Percentiles rank a stretch among this genome's conserved stretches.
These are phyloP conservation scores for Zoanthus sociatus DNA, from an alignment of 92 coral and sea anemone species.

Conservation along the genomic window DNA sequence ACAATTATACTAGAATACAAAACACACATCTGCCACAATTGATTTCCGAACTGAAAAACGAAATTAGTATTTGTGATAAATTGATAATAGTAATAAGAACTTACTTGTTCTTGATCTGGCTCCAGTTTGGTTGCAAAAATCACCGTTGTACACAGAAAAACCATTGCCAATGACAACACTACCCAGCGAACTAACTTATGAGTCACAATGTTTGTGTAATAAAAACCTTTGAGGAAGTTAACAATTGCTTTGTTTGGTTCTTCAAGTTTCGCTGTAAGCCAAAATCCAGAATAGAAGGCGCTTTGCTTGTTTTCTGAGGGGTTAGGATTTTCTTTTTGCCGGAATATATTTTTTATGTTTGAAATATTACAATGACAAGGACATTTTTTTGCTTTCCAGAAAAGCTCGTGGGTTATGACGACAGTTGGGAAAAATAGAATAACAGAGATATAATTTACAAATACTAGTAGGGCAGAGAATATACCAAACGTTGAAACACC, in stretches of 20 bases:
- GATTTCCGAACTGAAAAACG: not conserved
- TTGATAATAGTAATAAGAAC: not conserved
- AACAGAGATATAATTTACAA: slow-evolving; percentile 90
- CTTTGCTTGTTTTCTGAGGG: slow-evolving; percentile 54
- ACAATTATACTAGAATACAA: not conserved
- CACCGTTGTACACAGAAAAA: slow-evolving; percentile 71
- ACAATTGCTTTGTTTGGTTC: slow-evolving; percentile 76
- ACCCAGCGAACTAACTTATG: slow-evolving; percentile 93
- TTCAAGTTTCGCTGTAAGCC: slow-evolving; percentile 55
- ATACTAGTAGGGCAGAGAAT: slow-evolving; percentile 91
- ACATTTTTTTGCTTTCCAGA: slow-evolving; percentile 80
- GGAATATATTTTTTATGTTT: slow-evolving; percentile 39
- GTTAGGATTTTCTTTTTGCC: slow-evolving; percentile 49
- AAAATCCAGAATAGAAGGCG: slow-evolving; percentile 11
- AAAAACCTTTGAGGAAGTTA: slow-evolving; percentile 75
- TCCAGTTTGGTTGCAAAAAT: slow-evolving; percentile 87
- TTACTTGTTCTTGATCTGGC: slow-evolving; percentile 95
- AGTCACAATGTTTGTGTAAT: slow-evolving; percentile 75
- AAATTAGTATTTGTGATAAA: not conserved
- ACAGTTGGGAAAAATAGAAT: slow-evolving; percentile 91
- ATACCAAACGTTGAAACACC: slow-evolving; percentile 97
- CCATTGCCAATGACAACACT: slow-evolving; percentile 69
- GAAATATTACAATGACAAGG: slow-evolving; percentile 46
- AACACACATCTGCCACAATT: not conserved
- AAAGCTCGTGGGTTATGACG: slow-evolving; percentile 79